Percentiles rank a stretch among this genome's conserved stretches.
Conservation (phyloP, 2,888 invertebrate genomes). For the Encarsia formosa region DNA sequence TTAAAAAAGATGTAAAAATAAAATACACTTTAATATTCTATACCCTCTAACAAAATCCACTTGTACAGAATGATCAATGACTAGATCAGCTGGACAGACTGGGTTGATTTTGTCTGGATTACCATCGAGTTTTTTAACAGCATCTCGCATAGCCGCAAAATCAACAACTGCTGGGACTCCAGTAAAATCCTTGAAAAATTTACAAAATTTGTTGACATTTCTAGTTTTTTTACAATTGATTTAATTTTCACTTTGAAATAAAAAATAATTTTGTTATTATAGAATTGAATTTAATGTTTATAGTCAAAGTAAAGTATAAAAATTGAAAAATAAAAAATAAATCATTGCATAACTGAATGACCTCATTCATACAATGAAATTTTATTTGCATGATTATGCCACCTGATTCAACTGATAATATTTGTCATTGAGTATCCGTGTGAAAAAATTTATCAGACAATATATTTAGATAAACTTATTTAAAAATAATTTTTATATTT, state of each 20-base stretch:
- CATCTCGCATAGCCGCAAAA: slow-evolving; percentile 98
- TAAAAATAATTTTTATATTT: no score
- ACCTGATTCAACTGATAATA: slow-evolving; percentile 6
- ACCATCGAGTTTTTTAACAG: slow-evolving; percentile 80
- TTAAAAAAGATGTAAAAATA: background rate
- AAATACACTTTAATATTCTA: background rate
- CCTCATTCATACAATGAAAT: slow-evolving; percentile 1
- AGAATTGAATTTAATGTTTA: background rate
- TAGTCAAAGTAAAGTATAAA: background rate
- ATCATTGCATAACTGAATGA: no score
- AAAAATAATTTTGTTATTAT: background rate
- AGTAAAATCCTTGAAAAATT: slow-evolving; percentile 70
- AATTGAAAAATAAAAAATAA: background rate
- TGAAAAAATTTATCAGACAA: no score
- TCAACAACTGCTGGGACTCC: slow-evolving; percentile 98
- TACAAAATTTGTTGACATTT: background rate
- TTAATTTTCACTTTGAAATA: background rate
- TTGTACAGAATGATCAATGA: slow-evolving; percentile 97
- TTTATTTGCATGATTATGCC: slow-evolving; percentile 8
- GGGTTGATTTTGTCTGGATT: slow-evolving; percentile 94
- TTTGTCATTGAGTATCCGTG: no score
- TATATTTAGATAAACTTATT: no score
- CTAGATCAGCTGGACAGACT: slow-evolving; percentile 93
- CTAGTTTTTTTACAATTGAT: no score
- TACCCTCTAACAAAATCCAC: slow-evolving; percentile 77